Evolutionary conservation across 2,888 invertebrate species (phyloP), one percentile per base, ranked within the genome.

Genomic region (Augiades crinisus): DNA sequence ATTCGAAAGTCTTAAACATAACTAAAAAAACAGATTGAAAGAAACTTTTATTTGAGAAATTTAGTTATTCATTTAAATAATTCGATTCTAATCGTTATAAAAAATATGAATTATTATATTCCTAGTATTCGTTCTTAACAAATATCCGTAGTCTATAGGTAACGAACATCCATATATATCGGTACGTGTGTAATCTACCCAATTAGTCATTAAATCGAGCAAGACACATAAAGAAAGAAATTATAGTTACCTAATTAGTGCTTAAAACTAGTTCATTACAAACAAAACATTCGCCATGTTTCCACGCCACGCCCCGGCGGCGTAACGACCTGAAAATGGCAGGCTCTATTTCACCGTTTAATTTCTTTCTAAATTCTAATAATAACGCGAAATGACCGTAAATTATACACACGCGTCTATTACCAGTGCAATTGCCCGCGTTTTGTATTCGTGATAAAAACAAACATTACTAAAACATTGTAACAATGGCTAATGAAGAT

Each of bases 401-500:
- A 57, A 59, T 59, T 57, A 58, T 49, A 51, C 22, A n/a, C 7
- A 30, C 12, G 30, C 12, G 24, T 12, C 31, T 14, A 34, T 49
- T 50, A 59, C 51, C 43, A 30, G 14, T 14, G 36, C 58, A 62
- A 59, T 60, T 53, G 41, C 12, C 14, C 36, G 17, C 16, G 36
- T 50, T 50, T 50, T 50, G 50, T 50, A 14, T 43, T 10, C 50
- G 33, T 47, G 38, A 46, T 40, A 53, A 46, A 53, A 60, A 61
- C 56, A 53, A 47, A 55, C 50, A 57, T 55, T 43, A 31, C 57
- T 60, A 65, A 59, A 64, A 61, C 63, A 58, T 54, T 54, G 63
- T 57, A 61, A 63, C 62, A 63, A 63, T 53, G 49, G 58, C 62
- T 68, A 76, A 73, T 79, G 72, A 74, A 77, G 74, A 73, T 68